A percentile compares a stretch with the other conserved stretches of the same genome.
Conservation (phyloP, 2,888 invertebrate species). For the Seira sanloemensis region DNA sequence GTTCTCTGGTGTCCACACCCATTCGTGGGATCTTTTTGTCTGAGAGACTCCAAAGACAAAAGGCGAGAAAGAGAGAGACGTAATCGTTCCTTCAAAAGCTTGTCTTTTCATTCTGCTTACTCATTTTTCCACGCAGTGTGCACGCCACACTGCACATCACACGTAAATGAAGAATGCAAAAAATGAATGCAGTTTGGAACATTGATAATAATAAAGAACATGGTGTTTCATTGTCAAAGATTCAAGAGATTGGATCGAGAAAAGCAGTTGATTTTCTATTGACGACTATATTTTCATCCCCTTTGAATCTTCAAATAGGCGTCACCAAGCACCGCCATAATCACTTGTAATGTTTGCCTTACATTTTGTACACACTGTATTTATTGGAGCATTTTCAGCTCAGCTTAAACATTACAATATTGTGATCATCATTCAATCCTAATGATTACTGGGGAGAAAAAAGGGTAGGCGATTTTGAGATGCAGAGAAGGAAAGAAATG, state of each 20-base stretch:
- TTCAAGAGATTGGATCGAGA: not conserved
- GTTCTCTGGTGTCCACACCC: constrained; percentile 38
- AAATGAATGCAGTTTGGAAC: not conserved
- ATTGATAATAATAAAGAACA: too few relatives aligned
- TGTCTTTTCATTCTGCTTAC: not conserved
- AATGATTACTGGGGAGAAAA: not conserved
- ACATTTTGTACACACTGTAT: not conserved
- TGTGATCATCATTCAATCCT: not conserved
- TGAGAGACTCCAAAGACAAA: constrained; percentile 1
- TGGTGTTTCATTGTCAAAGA: constrained; percentile 4
- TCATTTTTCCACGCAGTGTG: not conserved
- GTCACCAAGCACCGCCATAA: not conserved
- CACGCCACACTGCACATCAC: not conserved
- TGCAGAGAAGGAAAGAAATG: not conserved
- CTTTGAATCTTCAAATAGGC: constrained; percentile 4
- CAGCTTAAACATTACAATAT: not conserved
- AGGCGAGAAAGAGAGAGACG: not conserved
- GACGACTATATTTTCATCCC: too few relatives aligned
- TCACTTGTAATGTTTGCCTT: not conserved
- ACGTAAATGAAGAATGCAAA: not conserved
- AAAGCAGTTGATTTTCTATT: not conserved
- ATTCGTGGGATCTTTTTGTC: constrained; percentile 37
- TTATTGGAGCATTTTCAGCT: not conserved
- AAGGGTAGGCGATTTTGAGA: not conserved
- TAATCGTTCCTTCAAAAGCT: not conserved